Percentiles rank a stretch among this genome's conserved stretches.
phyloP scores from a whole-genome alignment of 2,797 vertebrate genomes.

The Rousettus madagascariensis region DNA sequence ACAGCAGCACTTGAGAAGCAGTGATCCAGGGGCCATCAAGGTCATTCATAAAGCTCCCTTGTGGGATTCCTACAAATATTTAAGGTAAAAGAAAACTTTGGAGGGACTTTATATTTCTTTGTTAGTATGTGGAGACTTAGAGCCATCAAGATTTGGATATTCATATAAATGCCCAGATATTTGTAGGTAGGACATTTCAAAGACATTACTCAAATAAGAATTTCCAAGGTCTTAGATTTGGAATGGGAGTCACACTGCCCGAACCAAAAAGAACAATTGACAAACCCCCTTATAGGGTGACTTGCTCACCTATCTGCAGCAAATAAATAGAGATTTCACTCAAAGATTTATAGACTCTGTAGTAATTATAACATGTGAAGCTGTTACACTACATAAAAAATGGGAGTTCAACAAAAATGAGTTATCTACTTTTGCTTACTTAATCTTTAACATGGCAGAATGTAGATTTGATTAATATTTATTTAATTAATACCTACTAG shows the following conservation, averaged over 20 bases:
- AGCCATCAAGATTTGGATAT: not conserved
- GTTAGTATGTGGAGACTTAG: not conserved
- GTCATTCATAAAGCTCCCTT: not conserved
- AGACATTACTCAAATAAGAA: conserved; percentile 10
- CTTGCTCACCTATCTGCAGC: not conserved
- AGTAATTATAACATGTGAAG: not conserved
- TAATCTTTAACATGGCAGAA: conserved; percentile 5
- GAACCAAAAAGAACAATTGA: not conserved
- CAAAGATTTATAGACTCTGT: not conserved
- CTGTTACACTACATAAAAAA: not conserved
- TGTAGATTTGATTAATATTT: not conserved
- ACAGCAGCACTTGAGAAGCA: not conserved
- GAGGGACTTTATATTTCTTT: conserved; percentile 5
- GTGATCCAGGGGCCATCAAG: not conserved
- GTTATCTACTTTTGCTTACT: not conserved
- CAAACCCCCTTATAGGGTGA: not conserved
- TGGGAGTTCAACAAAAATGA: not conserved
- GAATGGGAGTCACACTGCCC: not conserved
- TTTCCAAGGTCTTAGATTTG: not conserved
- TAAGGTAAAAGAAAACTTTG: conserved; percentile 12
- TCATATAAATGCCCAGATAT: conserved; percentile 23
- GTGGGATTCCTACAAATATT: not conserved
- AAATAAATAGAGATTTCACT: not conserved
- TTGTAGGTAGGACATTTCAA: not conserved
- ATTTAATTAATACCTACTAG: not conserved